A percentile compares a stretch with the other conserved stretches of the same genome.
Conservation (phyloP, 2,797 vertebrate genomes). For the Podarcis siculus region DNA sequence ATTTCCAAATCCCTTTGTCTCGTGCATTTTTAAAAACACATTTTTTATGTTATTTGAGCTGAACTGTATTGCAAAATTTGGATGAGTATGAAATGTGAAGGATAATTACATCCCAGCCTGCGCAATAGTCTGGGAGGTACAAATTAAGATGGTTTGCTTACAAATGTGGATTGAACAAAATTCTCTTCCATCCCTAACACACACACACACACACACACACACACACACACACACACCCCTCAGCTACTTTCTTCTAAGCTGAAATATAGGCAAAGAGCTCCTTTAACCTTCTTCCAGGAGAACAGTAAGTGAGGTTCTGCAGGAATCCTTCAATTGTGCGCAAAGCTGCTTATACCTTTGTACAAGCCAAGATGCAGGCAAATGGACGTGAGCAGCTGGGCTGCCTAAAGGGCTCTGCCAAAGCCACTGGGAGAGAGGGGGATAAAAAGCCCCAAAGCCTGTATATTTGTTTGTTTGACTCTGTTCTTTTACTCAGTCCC, state of each 20-base stretch:
- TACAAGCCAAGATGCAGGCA: background rate
- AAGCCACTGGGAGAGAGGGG: background rate
- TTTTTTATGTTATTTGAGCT: no score
- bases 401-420: background rate
- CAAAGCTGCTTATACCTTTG: background rate
- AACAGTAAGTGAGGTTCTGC: background rate
- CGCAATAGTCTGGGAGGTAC: no score
- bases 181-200: no score
- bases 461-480: background rate
- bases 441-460: background rate
- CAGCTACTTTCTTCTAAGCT: background rate
- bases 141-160: no score
- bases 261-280: background rate
- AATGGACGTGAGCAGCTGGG: background rate
- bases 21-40: no score
- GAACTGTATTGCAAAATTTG: no score
- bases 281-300: background rate
- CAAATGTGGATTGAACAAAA: no score
- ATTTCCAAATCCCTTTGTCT: no score
- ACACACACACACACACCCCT: background rate
- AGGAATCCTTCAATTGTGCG: background rate
- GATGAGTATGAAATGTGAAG: no score
- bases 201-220: no score
- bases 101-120: no score
- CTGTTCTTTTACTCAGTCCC: no score